phyloP scores from a whole-genome alignment of 2,113 vertebrate species.

The Brienomyrus brachyistius region DNA sequence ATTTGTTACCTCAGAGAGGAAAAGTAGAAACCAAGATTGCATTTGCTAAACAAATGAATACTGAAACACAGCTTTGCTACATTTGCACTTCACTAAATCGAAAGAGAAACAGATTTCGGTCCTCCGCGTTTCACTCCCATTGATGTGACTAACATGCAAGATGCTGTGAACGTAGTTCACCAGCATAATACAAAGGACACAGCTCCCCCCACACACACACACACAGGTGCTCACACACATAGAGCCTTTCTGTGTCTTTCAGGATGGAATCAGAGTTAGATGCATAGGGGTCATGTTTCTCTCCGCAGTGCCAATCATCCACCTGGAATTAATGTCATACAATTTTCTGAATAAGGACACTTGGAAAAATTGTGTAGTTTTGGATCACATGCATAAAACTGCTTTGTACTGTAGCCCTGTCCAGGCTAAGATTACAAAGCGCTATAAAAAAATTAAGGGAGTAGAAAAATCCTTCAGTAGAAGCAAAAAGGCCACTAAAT shows the following conservation, averaged over 20 bases:
- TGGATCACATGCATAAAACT: constrained; percentile 16
- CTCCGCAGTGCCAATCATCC: not conserved
- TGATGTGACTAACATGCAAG: constrained; percentile 33
- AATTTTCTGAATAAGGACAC: constrained; percentile 62
- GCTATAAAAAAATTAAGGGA: constrained; percentile 6
- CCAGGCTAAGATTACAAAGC: constrained; percentile 16
- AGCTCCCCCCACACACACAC: not conserved
- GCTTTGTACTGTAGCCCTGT: constrained; percentile 10
- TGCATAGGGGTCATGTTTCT: not conserved
- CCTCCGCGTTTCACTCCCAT: constrained; percentile 17
- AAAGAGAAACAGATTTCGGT: constrained; percentile 10
- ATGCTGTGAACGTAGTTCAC: constrained; percentile 34
- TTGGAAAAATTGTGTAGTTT: constrained; percentile 58
- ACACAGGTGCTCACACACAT: constrained; percentile 23
- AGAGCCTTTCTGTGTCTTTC: not conserved
- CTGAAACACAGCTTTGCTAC: constrained; percentile 8
- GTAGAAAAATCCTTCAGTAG: not conserved
- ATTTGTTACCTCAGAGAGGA: not conserved
- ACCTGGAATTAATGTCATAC: constrained; percentile 28
- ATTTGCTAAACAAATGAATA: not conserved
- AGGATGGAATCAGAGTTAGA: not conserved
- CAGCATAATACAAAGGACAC: constrained; percentile 21
- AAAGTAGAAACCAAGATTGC: not conserved
- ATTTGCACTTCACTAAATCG: constrained; percentile 17
- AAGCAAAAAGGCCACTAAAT: constrained; percentile 26